These are phyloP conservation scores for Aplidium turbinatum DNA, from an alignment of 23 tunicate genomes.

Conservation along the genomic window DNA sequence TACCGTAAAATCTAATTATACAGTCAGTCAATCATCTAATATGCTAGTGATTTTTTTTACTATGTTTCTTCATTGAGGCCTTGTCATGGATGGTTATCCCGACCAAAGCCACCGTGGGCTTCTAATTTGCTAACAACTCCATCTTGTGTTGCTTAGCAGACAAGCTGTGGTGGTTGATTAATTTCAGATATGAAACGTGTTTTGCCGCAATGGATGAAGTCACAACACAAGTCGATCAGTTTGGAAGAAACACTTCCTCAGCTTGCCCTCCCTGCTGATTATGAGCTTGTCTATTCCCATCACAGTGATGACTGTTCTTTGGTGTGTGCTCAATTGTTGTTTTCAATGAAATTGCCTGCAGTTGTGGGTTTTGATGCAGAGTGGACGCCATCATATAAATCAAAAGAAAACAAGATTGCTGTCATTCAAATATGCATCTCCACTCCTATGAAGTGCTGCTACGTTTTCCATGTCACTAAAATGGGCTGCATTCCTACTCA, in stretches of 20 bases:
- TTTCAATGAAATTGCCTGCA: background rate
- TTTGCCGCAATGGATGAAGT: conserved; percentile 20
- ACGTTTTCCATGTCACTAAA: conserved; percentile 13
- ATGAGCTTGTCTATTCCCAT: conserved; percentile 14
- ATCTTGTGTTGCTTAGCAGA: no score
- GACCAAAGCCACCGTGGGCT: no score
- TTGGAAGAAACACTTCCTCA: background rate
- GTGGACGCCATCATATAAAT: conserved; percentile 19
- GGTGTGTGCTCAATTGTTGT: conserved; percentile 3
- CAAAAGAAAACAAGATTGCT: conserved; percentile 9
- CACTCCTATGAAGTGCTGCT: conserved; percentile 5
- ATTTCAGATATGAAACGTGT: background rate
- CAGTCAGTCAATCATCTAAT: no score
- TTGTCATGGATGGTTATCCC: no score
- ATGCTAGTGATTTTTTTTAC: no score
- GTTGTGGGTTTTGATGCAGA: conserved; percentile 35
- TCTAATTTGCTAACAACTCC: no score
- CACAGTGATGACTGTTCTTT: conserved; percentile 11
- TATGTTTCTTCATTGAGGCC: no score
- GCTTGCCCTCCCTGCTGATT: background rate
- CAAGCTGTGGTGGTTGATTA: background rate
- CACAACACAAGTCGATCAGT: background rate
- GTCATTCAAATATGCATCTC: conserved; percentile 27
- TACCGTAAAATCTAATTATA: no score
- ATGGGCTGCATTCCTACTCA: conserved; percentile 7